phyloP scores from a whole-genome alignment of 2,113 vertebrate genomes.

The Eonycteris spelaea region DNA sequence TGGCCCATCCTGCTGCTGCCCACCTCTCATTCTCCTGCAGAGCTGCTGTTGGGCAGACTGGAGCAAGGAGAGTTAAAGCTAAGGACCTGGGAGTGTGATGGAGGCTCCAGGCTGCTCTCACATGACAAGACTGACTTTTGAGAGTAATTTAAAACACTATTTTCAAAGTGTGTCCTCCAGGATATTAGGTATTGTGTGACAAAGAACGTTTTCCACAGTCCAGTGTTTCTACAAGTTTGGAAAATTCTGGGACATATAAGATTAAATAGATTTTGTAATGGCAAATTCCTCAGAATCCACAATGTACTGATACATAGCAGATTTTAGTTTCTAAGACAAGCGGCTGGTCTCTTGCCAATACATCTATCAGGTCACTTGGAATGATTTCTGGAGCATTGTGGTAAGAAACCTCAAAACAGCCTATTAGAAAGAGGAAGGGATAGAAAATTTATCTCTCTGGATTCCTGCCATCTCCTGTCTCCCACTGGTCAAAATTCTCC shows the following conservation, averaged over 20 bases:
- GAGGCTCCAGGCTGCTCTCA: not conserved
- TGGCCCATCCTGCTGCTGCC: fast-evolving
- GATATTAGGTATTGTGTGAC: not conserved
- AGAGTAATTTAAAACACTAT: not conserved
- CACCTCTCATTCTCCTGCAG: not conserved
- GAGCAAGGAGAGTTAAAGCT: no score
- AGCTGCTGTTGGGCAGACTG: not conserved
- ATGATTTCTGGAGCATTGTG: not conserved
- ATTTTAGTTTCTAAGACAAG: not conserved
- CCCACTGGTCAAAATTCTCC: not conserved
- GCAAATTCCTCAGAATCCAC: not conserved
- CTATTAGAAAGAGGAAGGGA: not conserved
- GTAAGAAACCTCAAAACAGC: not conserved
- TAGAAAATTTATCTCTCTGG: not conserved
- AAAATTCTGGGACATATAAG: not conserved
- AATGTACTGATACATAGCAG: not conserved
- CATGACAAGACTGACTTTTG: not conserved
- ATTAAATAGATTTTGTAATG: not conserved
- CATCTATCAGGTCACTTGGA: not conserved
- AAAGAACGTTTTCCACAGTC: not conserved
- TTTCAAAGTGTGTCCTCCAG: not conserved
- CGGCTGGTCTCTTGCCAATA: not conserved
- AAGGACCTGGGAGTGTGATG: no score
- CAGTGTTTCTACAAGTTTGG: not conserved
- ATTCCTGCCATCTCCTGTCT: not conserved